Conservation (phyloP, 1,140 invertebrate genomes). For the Hyles euphorbiae region DNA sequence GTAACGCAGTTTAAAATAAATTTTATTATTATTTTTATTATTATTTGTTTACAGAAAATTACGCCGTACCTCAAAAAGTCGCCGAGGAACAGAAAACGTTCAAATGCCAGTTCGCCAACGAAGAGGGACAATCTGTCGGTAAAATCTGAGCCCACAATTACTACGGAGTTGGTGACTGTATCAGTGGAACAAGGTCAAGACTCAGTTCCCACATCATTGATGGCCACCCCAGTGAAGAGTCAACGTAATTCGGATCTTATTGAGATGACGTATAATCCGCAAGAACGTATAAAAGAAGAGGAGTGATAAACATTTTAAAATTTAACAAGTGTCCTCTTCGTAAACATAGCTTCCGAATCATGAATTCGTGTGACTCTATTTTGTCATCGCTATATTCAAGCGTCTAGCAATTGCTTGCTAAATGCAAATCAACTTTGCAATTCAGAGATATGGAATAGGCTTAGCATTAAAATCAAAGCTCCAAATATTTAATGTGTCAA, state of each 20-base stretch:
- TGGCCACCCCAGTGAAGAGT: slow-evolving; percentile 37
- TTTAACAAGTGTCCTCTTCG: too few species aligned
- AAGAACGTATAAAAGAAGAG: slow-evolving; percentile 8
- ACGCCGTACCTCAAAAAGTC: slow-evolving; percentile 47
- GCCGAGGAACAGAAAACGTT: slow-evolving; percentile 13
- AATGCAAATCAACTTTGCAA: too few species aligned
- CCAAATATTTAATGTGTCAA: too few species aligned
- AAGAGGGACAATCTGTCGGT: slow-evolving; percentile 45
- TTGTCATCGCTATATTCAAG: too few species aligned
- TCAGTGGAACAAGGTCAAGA: slow-evolving; percentile 51
- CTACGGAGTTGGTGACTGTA: slow-evolving; percentile 55
- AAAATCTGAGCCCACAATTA: slow-evolving; percentile 52
- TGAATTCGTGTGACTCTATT: too few species aligned
- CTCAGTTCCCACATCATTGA: slow-evolving; percentile 44
- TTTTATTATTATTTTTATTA: slow-evolving; percentile 1
- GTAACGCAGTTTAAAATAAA: neutral
- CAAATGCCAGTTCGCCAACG: slow-evolving; percentile 33
- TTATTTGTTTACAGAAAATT: slow-evolving; percentile 46
- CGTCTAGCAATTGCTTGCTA: too few species aligned
- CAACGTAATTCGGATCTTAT: slow-evolving; percentile 13
- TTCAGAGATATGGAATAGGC: too few species aligned
- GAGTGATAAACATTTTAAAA: too few species aligned
- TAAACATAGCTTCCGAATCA: too few species aligned
- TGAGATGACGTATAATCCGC: slow-evolving; percentile 19
- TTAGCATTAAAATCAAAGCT: too few species aligned